Base-by-base conservation (phyloP, 1,140 invertebrate species). In the Drosophila carrolli region DNA sequence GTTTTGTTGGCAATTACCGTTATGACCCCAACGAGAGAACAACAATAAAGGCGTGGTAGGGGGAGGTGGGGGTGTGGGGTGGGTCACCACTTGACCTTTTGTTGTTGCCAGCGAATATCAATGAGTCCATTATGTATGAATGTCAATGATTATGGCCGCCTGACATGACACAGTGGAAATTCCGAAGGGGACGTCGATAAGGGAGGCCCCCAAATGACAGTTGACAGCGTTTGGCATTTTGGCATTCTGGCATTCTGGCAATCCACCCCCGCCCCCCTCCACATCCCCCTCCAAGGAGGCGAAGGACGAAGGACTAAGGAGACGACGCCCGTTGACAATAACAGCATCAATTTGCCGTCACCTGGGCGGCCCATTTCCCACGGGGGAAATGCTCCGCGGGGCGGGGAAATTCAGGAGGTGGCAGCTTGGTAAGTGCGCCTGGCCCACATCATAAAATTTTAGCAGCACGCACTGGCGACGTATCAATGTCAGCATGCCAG, bases 41-140 rank as follows among this genome's bases (percentile, higher is more conserved):
- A 76, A 74, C 82, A 86, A 78, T 70, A 81, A 85, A 61, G 53
- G n/a, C 10, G 44, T 37, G 23, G 23, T 23, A 10, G 1, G 3
- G n/a, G 10, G 32, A 0, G 19, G 10, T 1, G n/a, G 16, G 16
- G 16, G 9, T 5, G 0, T 0, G 38, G 32, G 1, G 23, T 7
- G 35, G 11, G 5, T 5, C 2, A n/a, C 82, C 81, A 86, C 82
- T 86, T 85, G 78, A 72, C 81, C 65, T 67, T 84, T 84, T 84
- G 81, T 85, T 66, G 82, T 48, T 76, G 73, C 73, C 78, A 68
- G 75, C 78, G 82, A 85, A 86, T 85, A 85, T 85, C 82, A 85
- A 85, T 85, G 78, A 85, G 82, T 86, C 82, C 78, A 86, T 86
- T 86, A 86, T 86, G 71, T 82, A 86, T 86, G 82, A 86, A 86